Percentiles rank a stretch among this genome's conserved stretches.
phyloP scores from a whole-genome alignment of 2,797 vertebrate genomes.

The Micromesistius poutassou region DNA sequence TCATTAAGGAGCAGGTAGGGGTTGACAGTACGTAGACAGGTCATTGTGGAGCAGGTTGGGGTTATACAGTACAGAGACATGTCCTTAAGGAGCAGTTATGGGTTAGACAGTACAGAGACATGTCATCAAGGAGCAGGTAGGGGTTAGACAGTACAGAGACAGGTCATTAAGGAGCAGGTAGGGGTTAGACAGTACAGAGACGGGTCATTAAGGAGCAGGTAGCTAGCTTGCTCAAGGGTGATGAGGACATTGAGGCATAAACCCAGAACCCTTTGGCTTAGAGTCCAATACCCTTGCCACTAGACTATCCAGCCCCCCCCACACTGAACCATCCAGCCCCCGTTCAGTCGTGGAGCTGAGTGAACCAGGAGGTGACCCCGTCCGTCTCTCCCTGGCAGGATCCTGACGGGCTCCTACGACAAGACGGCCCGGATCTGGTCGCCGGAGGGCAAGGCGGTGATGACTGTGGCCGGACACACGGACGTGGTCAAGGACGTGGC shows the following conservation, averaged over 20 bases:
- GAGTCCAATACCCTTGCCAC: background rate
- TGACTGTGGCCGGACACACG: slow-evolving; percentile 85
- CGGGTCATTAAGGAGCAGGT: no score
- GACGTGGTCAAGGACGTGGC: slow-evolving; percentile 95
- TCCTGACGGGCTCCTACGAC: slow-evolving; percentile 93
- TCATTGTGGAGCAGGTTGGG: background rate
- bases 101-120: background rate
- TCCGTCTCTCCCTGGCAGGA: slow-evolving; percentile 70
- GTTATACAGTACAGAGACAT: background rate
- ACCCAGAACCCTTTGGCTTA: background rate
- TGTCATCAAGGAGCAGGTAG: background rate
- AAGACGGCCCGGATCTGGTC: slow-evolving; percentile 95
- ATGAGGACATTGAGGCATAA: background rate
- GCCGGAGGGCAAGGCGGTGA: slow-evolving; percentile 84
- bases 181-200: background rate
- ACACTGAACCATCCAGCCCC: background rate
- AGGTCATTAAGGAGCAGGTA: background rate
- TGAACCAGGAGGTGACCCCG: background rate
- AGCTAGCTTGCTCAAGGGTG: no score
- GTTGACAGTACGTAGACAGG: background rate
- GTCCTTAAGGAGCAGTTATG: no score
- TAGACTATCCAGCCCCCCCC: background rate
- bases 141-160: background rate
- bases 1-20: background rate
- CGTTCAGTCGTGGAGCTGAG: background rate